Percentiles rank a stretch among this genome's conserved stretches.
These are phyloP conservation scores for Myotis findleyi DNA, from an alignment of 2,797 vertebrate genomes.

Conservation along the genomic window DNA sequence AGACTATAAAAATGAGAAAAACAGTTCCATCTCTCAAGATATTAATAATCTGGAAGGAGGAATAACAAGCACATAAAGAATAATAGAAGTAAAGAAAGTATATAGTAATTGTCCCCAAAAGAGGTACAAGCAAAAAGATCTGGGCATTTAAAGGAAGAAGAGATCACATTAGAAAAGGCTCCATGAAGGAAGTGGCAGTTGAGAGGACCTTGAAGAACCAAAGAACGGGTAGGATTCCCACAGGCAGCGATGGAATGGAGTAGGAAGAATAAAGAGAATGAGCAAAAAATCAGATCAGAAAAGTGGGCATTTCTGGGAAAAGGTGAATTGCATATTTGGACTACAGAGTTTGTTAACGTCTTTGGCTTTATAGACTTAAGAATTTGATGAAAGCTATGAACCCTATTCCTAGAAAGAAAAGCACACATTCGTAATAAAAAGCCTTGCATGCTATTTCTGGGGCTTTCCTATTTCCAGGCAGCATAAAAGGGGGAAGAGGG, in stretches of 20 bases:
- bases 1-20: constrained; percentile 3
- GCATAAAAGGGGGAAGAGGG: background rate
- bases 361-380: background rate
- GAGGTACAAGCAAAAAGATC: background rate
- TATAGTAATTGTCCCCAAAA: background rate
- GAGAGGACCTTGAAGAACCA: background rate
- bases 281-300: background rate
- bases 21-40: background rate
- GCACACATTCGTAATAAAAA: constrained; percentile 3
- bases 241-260: background rate
- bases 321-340: background rate
- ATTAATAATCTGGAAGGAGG: background rate
- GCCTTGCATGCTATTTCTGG: background rate
- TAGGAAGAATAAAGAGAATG: background rate
- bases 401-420: constrained; percentile 41
- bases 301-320: background rate
- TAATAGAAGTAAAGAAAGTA: constrained; percentile 5
- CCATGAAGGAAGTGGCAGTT: background rate
- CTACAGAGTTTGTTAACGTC: background rate
- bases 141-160: background rate
- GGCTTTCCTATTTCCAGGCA: background rate
- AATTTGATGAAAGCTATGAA: background rate
- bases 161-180: background rate
- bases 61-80: background rate
- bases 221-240: background rate